phyloP scores from a whole-genome alignment of 2,113 vertebrate genomes.

The Nettapus auritus region DNA sequence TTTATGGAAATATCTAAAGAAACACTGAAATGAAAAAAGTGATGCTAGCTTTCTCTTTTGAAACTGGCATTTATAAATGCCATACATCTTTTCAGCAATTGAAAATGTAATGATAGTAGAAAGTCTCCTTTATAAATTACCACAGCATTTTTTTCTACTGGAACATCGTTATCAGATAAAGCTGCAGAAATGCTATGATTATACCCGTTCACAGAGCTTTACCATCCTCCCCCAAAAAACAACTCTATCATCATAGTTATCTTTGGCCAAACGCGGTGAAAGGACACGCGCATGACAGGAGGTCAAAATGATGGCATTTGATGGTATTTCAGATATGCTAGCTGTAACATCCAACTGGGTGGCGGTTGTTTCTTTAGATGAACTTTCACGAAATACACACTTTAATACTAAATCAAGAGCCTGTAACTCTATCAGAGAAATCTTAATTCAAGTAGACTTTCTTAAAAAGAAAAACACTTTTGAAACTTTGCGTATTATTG shows the following conservation, averaged over 20 bases:
- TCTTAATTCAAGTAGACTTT: background rate
- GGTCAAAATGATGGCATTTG: slow-evolving; percentile 9
- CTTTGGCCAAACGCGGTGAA: background rate
- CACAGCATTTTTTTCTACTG: slow-evolving; percentile 3
- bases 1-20: slow-evolving; percentile 42
- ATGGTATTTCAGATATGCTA: background rate
- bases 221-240: background rate
- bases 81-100: slow-evolving; percentile 6
- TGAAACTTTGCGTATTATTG: slow-evolving; percentile 43
- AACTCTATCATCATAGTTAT: background rate
- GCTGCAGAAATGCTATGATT: slow-evolving; percentile 20
- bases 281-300: background rate
- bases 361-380: background rate
- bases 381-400: background rate
- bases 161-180: slow-evolving; percentile 22
- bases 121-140: slow-evolving; percentile 39
- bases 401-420: background rate
- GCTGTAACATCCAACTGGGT: background rate
- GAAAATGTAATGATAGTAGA: slow-evolving; percentile 30
- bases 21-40: background rate
- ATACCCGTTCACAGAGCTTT: background rate
- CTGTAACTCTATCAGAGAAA: slow-evolving; percentile 21
- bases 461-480: slow-evolving; percentile 42
- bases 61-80: slow-evolving; percentile 51
- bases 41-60: slow-evolving; percentile 23